Evolutionary conservation across 2,888 invertebrate species (phyloP).

Genomic region (Tetropium fuscum): DNA sequence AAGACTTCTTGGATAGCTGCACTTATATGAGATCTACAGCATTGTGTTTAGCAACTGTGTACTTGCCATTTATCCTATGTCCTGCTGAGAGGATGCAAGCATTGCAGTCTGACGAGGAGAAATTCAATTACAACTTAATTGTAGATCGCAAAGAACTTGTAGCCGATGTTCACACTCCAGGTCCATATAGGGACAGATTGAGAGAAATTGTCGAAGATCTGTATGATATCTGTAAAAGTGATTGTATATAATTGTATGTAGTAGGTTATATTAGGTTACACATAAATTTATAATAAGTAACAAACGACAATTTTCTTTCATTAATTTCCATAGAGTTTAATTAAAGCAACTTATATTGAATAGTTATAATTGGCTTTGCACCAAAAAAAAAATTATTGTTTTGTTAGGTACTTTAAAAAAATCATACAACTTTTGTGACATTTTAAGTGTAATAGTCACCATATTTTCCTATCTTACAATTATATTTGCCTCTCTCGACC

Average conservation of each 20-base stretch:
- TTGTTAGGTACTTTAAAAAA: too few relatives aligned
- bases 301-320: too few relatives aligned
- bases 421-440: too few relatives aligned
- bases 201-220: constrained; percentile 25
- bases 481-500: too few relatives aligned
- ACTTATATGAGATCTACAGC: constrained; percentile 43
- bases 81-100: constrained; percentile 37
- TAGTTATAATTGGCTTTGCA: too few relatives aligned
- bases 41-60: constrained; percentile 29
- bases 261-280: too few relatives aligned
- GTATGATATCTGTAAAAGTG: constrained; percentile 17
- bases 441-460: too few relatives aligned
- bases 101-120: constrained; percentile 39
- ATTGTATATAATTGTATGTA: too few relatives aligned
- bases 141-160: constrained; percentile 38
- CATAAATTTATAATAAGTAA: too few relatives aligned
- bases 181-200: constrained; percentile 10
- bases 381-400: neutral
- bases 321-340: too few relatives aligned
- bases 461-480: too few relatives aligned
- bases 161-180: constrained; percentile 10
- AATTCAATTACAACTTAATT: constrained; percentile 30
- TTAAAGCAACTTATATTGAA: too few relatives aligned
- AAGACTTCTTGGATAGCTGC: constrained; percentile 42
- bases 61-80: constrained; percentile 29